These are phyloP conservation scores for Origma solitaria DNA, from an alignment of 2,113 vertebrate species.

Conservation along the genomic window DNA sequence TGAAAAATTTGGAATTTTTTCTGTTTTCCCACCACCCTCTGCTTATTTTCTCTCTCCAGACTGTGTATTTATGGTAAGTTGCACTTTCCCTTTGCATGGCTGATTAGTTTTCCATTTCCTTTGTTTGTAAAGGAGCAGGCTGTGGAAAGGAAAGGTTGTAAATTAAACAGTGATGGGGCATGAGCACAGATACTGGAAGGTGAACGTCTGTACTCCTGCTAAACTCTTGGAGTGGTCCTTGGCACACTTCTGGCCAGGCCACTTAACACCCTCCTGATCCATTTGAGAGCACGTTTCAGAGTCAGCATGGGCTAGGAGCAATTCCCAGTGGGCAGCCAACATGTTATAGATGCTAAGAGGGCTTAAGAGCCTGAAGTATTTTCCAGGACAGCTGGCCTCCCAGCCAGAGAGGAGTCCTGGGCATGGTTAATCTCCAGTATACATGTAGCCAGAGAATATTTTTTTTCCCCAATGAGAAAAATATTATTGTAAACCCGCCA, in stretches of 20 bases:
- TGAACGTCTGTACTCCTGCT: not conserved
- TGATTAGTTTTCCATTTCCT: constrained; percentile 57
- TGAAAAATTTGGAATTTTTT: not conserved
- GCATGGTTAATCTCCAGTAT: constrained; percentile 10
- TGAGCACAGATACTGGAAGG: not conserved
- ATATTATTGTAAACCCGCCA: not conserved
- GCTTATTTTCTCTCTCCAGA: constrained; percentile 8
- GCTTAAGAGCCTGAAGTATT: constrained; percentile 44
- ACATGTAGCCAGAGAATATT: not conserved
- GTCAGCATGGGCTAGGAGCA: not conserved
- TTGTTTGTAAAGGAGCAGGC: constrained; percentile 35
- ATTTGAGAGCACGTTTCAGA: not conserved
- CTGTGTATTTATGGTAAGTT: not conserved
- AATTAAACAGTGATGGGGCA: not conserved
- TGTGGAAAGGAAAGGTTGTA: not conserved
- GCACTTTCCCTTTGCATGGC: not conserved
- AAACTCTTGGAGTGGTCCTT: not conserved
- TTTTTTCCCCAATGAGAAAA: fast-evolving
- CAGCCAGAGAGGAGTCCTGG: constrained; percentile 7
- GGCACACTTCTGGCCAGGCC: not conserved
- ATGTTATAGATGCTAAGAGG: constrained; percentile 39
- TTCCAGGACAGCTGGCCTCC: constrained; percentile 56
- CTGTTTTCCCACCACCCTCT: not conserved
- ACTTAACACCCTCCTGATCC: not conserved
- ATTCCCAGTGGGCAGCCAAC: constrained; percentile 37